Conservation (phyloP, 2,797 vertebrate genomes). For the Pangasius larnaudii region DNA sequence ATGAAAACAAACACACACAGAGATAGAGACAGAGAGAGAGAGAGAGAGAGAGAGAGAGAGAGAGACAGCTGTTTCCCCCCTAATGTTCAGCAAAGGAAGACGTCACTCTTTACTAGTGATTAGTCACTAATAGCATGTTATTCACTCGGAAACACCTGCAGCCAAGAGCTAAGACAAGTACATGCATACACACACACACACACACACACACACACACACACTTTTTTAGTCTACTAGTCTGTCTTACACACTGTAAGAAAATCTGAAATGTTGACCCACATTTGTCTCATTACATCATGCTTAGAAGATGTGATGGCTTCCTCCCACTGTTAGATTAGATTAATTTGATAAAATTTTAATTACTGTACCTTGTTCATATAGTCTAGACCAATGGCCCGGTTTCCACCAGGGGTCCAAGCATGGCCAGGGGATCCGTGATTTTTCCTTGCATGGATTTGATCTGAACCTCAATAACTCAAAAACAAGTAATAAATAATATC, state of each 20-base stretch:
- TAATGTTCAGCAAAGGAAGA: slow-evolving; percentile 12
- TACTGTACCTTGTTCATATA: not conserved
- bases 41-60: not conserved
- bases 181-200: not conserved
- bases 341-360: not conserved
- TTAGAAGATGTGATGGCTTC: not conserved
- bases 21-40: not conserved
- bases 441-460: not conserved
- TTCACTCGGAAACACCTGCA: slow-evolving; percentile 23
- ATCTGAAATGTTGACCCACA: not conserved
- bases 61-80: not conserved
- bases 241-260: not conserved
- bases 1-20: not conserved
- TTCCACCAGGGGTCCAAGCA: not conserved
- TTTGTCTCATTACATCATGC: slow-evolving; percentile 25
- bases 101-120: slow-evolving; percentile 6
- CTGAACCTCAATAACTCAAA: no score
- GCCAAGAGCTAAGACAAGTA: not conserved
- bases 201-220: not conserved
- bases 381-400: not conserved
- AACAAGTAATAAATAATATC: no score
- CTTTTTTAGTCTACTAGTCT: not conserved
- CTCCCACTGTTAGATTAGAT: slow-evolving; percentile 12
- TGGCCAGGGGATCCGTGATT: no score
- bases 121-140: slow-evolving; percentile 2